These are phyloP conservation scores for Nasonia vitripennis DNA, from an alignment of 1,140 invertebrate species.

Conservation along the genomic window DNA sequence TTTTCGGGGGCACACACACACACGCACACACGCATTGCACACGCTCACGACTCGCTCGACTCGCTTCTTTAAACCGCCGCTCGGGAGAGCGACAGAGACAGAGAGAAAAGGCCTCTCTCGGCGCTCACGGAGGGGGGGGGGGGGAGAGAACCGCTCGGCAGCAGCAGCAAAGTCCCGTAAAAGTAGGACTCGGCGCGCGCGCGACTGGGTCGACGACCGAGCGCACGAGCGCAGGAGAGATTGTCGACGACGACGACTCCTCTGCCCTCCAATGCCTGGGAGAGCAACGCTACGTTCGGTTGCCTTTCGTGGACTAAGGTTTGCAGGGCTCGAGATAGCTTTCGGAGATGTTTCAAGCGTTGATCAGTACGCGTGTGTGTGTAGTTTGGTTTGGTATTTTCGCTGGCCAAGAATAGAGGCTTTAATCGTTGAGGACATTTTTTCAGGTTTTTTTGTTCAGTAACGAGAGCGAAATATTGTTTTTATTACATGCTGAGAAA, in stretches of 20 bases:
- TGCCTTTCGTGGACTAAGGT: background rate
- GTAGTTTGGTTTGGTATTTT: background rate
- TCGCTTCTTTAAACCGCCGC: background rate
- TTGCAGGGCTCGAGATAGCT: background rate
- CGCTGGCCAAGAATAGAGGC: background rate
- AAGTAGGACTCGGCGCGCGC: conserved; percentile 63
- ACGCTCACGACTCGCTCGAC: background rate
- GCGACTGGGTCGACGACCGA: conserved; percentile 60
- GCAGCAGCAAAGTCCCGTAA: conserved; percentile 49
- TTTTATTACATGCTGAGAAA: too few species aligned
- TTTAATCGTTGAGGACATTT: background rate
- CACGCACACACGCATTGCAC: background rate
- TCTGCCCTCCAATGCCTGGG: background rate
- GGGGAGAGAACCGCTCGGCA: conserved; percentile 45
- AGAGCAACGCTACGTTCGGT: background rate
- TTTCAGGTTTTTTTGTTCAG: background rate
- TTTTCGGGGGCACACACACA: conserved; percentile 21
- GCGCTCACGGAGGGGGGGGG: background rate
- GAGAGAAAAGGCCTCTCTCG: background rate
- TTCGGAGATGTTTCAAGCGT: background rate
- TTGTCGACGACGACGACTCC: conserved; percentile 13
- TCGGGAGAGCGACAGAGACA: background rate
- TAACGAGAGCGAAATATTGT: too few species aligned
- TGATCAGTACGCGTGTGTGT: background rate
- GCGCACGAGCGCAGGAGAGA: conserved; percentile 20